Conservation (phyloP, 2,113 vertebrate species). For the Laticauda colubrina region DNA sequence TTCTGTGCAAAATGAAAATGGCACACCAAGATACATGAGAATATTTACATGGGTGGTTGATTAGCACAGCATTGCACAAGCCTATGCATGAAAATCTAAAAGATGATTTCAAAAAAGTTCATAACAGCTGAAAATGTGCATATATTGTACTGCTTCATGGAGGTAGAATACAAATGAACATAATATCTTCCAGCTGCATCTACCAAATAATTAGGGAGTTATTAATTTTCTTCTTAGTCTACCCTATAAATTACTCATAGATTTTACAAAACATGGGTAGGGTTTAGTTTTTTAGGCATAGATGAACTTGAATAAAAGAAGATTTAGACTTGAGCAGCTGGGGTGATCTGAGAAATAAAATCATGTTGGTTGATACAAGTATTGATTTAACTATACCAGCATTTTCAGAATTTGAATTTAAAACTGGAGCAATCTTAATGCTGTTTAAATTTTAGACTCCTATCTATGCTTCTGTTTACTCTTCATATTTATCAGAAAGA, state of each 20-base stretch:
- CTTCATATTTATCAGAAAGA: neutral
- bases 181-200: neutral
- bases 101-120: neutral
- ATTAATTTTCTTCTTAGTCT: neutral
- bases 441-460: neutral
- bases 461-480: neutral
- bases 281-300: neutral
- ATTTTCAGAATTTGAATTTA: neutral
- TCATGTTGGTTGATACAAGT: neutral
- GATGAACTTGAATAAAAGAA: neutral
- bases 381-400: neutral
- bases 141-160: neutral
- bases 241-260: neutral
- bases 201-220: neutral
- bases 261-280: neutral
- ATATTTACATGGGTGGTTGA: neutral
- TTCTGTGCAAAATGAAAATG: neutral
- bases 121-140: neutral
- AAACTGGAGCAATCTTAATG: neutral
- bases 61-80: neutral
- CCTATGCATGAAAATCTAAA: slow-evolving; percentile 8
- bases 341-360: neutral
- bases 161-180: neutral
- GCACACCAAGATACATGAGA: neutral
- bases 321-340: neutral